Evolutionary conservation across 2,113 vertebrate species (phyloP).

Genomic region (Shinisaurus crocodilurus): DNA sequence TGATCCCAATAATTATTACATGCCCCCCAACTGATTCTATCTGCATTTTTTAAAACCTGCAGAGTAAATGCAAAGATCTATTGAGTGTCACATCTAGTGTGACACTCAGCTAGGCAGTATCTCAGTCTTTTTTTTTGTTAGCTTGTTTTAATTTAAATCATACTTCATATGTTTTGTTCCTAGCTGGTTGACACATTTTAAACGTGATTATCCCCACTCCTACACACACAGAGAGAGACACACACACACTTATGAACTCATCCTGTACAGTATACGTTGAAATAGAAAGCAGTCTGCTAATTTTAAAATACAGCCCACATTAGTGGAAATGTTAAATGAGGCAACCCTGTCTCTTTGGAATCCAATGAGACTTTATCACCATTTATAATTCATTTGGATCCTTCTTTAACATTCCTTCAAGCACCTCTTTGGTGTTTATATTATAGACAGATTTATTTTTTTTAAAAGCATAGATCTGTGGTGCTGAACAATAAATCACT

Average conservation of each 20-base stretch:
- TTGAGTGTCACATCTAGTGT: not conserved
- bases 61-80: not conserved
- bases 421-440: slow-evolving; percentile 69
- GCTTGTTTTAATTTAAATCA: not conserved
- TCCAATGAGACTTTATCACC: slow-evolving; percentile 62
- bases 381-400: slow-evolving; percentile 75
- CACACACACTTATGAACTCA: slow-evolving; percentile 3
- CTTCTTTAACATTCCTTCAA: slow-evolving; percentile 63
- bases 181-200: not conserved
- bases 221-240: too few relatives aligned
- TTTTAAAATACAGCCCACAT: slow-evolving; percentile 28
- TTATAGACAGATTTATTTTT: slow-evolving; percentile 61
- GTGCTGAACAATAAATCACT: slow-evolving; percentile 73
- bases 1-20: not conserved
- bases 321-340: slow-evolving; percentile 36
- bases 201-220: rapidly evolving
- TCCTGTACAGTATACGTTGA: not conserved
- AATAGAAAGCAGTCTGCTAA: slow-evolving; percentile 11
- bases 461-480: slow-evolving; percentile 54
- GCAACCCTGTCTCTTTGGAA: slow-evolving; percentile 57
- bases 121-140: not conserved
- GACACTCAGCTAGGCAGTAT: not conserved
- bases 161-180: not conserved
- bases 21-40: not conserved
- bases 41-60: not conserved